Conservation (phyloP, 2,888 invertebrate genomes). For the Proisotoma minuta region DNA sequence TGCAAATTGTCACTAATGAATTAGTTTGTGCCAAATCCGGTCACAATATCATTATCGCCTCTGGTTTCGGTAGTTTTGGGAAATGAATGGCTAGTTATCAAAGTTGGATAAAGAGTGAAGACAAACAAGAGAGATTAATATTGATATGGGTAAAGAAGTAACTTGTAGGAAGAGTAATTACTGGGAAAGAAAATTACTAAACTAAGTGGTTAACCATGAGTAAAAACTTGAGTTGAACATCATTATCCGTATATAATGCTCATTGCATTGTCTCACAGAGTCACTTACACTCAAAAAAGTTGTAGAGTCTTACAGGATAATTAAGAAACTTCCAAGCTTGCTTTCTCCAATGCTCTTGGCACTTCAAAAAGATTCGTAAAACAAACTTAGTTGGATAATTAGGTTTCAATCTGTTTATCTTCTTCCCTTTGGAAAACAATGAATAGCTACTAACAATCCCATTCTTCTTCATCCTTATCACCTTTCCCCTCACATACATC, state of each 20-base stretch:
- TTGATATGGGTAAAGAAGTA: too few relatives aligned
- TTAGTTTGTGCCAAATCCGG: too few relatives aligned
- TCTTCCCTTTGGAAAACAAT: slow-evolving; percentile 9
- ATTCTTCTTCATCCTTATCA: slow-evolving; percentile 14
- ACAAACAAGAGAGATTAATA: too few relatives aligned
- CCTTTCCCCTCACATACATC: slow-evolving; percentile 3
- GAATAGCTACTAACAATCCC: background rate
- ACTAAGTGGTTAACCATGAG: slow-evolving; percentile 1
- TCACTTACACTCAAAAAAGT: background rate
- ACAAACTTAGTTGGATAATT: slow-evolving; percentile 18
- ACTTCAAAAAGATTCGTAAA: slow-evolving; percentile 12
- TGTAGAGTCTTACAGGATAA: slow-evolving; percentile 1
- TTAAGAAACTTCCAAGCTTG: slow-evolving; percentile 13
- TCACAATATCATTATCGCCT: too few relatives aligned
- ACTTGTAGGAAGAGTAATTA: slow-evolving; percentile 10
- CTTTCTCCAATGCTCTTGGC: slow-evolving; percentile 1
- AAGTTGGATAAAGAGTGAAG: background rate
- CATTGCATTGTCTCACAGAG: background rate
- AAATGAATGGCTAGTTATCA: too few relatives aligned
- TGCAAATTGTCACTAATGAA: too few relatives aligned
- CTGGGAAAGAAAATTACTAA: slow-evolving; percentile 2
- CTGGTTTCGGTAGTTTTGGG: too few relatives aligned
- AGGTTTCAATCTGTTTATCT: slow-evolving; percentile 20
- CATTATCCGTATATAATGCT: background rate
- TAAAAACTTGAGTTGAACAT: background rate